Evolutionary conservation across 1,140 invertebrate genomes (phyloP), one percentile per base, ranked within the genome.

Genomic region (Drosophila rufa): DNA sequence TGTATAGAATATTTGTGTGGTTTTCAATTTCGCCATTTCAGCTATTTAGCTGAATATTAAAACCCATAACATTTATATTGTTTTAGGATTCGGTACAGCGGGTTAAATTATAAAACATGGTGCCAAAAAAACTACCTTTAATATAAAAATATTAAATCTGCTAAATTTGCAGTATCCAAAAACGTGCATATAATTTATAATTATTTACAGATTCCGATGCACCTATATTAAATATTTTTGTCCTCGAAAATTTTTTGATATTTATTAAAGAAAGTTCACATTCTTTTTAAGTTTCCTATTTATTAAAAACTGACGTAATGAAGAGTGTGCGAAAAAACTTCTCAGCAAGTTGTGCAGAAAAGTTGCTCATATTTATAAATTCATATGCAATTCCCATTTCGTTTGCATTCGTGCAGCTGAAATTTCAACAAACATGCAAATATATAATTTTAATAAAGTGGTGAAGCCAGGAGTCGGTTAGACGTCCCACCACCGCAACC

Each of bases 381-480:
- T 79, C 79, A 84, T 74, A 84, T 81, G 73, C 73, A 83, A 73
- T 79, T 82, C 59, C 46, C 40, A 71, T 77, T 87, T 67, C 50
- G 60, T 48, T 61, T 78, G 58, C 56, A 33, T 61, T 79, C 27
- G 33, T 64, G 53, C 64, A 68, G 64, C 66, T 73, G 62, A 79
- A 89, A 90, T 90, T 84, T 75, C 81, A 90, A 81, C 85, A 84
- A 89, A 90, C 79, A 89, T 89, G 85, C 85, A 89, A 89, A 89
- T 85, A 90, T 90, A 90, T 80, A 82, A 90, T 89, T 89, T 90
- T 89, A 89, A 89, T 89, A 89, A 81, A 71, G 69, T 89, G 64
- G 64, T 55, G 47, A 85, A 65, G 69, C 59, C 75, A 77, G 56
- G 45, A 61, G 73, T 68, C 69, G 36, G 47, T 17, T 36, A 30